Base-by-base conservation (phyloP, 1,140 invertebrate species). In the Trissolcus basalis region DNA sequence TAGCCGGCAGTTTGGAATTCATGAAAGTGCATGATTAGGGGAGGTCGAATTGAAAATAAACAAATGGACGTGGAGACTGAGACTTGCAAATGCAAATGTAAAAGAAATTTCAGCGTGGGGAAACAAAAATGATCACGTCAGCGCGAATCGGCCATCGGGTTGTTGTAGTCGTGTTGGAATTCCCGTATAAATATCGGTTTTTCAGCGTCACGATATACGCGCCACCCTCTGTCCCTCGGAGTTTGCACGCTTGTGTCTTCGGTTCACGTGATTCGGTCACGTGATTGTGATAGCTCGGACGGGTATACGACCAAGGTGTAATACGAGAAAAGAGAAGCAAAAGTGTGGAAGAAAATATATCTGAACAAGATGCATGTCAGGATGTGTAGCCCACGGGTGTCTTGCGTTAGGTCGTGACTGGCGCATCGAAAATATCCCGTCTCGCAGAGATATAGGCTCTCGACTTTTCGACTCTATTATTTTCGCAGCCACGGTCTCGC, bases 351-450 rank as follows among this genome's bases (percentile, higher is more conserved):
- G 36, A 51, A 59, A 64, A 64, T 58, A 58, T 53, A 58, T 45
- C 53, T 56, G 19, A 41, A 64, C 69, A 64, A 72, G 59, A 64
- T 69, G 48, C 56, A 69, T 59, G 60, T 59, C 19, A 39, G 58
- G 58, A 60, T 63, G 47, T 64, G 55, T 50, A 39, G 53, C 59
- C 54, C 41, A 1, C 54, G 33, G 49, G 59, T 64, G 54, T 59
- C 47, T 72, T n/a, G 36, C 48, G 41, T n/a, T 19, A 47, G 56
- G 45, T 70, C 73, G 67, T 77, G 73, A 71, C 73, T 67, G n/a
- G 47, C 55, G 50, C 73, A 71, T 77, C 67, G 59, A 27, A 61
- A 76, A 65, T 69, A 76, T 70, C 58, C 65, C 47, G 13, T 71
- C 61, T 74, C 39, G 27, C 19, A 11, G 41, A 43, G 19, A 27